Evolutionary conservation across 2,888 invertebrate genomes (phyloP), one percentile per base, ranked within the genome.

Genomic region (Icerya purchasi): DNA sequence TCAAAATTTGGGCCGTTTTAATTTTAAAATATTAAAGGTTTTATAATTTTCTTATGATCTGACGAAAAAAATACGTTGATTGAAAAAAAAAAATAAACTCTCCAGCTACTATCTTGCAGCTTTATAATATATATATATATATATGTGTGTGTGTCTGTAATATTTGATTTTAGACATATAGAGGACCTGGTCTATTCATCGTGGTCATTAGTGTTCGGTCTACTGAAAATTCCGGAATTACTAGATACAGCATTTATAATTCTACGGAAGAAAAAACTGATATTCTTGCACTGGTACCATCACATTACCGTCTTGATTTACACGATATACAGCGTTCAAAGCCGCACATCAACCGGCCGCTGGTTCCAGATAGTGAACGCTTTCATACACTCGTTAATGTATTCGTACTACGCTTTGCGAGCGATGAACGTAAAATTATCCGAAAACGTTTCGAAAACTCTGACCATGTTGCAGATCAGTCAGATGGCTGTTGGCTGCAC

Each of bases 311-410:
- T 93, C 59, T 78, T 93, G 63, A 78, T 93, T 58, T 93, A 92
- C 75, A 86, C 88, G 19, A 93, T 92, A 92, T 91, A 86, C 75
- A 85, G 86, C 10, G 89, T 88, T 74, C 84, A 86, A 56, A 88
- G 89, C 73, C 87, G 86, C 75, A 87, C 89, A 59, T 83, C 89
- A 10, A 86, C 87, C 53, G 89, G 88, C 58, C 79, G 92, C 65
- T 91, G 91, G 91, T 92, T 90, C 75, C 85, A 91, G 68, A 86
- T 88, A 60, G 90, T 92, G 88, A 92, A 92, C 75, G 91, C 88
- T 70, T 85, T 84, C 69, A 90, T 92, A 59, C 90, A 90, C 73
- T 81, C 83, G 62, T 79, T 90, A 66, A 93, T 93, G 92, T 92
- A 91, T 74, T 80, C 85, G 3, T 92, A 91, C 74, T 93, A 86